phyloP scores from a whole-genome alignment of 2,113 vertebrate species.

The Girardinichthys multiradiatus region DNA sequence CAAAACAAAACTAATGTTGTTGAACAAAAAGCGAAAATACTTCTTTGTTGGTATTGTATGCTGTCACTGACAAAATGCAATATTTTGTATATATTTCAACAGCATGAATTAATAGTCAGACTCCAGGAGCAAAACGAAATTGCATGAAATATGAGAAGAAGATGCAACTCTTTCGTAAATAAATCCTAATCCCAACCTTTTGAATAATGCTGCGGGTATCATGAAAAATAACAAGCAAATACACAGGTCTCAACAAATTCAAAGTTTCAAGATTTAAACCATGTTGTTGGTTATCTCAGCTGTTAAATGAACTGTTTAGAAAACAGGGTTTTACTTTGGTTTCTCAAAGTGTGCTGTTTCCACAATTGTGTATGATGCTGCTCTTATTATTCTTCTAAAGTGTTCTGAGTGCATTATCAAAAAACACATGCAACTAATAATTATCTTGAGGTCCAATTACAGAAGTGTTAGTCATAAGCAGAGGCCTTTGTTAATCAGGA shows the following conservation, averaged over 20 bases:
- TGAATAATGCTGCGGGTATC: too few relatives aligned
- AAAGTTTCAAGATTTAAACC: background rate
- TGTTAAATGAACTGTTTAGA: background rate
- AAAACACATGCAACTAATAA: conserved; percentile 1
- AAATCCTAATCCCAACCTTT: too few relatives aligned
- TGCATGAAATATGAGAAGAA: too few relatives aligned
- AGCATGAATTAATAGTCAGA: too few relatives aligned
- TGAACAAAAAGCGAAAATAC: background rate
- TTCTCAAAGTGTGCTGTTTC: background rate
- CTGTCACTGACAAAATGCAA: too few relatives aligned
- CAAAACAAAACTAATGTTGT: background rate
- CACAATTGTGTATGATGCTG: background rate
- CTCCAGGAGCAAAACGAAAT: too few relatives aligned
- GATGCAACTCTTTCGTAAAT: too few relatives aligned
- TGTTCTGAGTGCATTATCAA: background rate
- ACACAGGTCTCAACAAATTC: background rate
- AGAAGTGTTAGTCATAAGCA: conserved; percentile 3
- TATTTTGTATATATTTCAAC: too few relatives aligned
- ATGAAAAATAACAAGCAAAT: background rate
- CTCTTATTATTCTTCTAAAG: background rate
- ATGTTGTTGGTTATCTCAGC: background rate
- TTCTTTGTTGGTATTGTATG: too few relatives aligned
- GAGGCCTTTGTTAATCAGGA: conserved; percentile 21
- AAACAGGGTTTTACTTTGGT: background rate
- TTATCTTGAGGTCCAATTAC: conserved; percentile 1